Evolutionary conservation across 2,113 vertebrate genomes (phyloP).

Genomic region (Istiophorus platypterus): DNA sequence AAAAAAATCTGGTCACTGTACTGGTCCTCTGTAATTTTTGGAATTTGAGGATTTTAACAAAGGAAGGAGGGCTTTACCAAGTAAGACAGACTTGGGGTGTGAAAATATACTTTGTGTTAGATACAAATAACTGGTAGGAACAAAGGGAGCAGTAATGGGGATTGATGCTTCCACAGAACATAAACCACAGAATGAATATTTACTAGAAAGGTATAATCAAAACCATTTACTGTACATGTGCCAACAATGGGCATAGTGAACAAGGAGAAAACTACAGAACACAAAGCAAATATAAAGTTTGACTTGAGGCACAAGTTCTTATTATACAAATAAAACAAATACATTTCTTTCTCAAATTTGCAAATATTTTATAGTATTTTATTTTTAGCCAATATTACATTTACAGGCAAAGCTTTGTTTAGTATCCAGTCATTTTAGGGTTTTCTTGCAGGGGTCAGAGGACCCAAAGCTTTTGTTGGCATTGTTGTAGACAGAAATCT

Average conservation of each 20-base stretch:
- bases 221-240: neutral
- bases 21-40: no score
- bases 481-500: conserved; percentile 12
- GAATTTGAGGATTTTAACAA: neutral
- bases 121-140: neutral
- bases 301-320: neutral
- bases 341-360: neutral
- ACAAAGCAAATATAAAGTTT: neutral
- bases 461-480: conserved; percentile 25
- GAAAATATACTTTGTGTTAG: no score
- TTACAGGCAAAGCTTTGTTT: neutral
- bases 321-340: neutral
- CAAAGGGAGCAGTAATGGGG: conserved; percentile 1
- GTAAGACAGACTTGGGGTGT: no score
- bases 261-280: no score
- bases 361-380: neutral
- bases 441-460: neutral
- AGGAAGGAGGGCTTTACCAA: neutral
- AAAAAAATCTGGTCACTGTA: neutral
- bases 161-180: conserved; percentile 5
- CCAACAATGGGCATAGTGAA: neutral
- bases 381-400: neutral
- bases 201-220: neutral
- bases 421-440: conserved; percentile 7
- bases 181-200: neutral